Percentiles rank a stretch among this genome's conserved stretches.
Conservation (phyloP, 2,113 vertebrate genomes). For the Brachionichthys hirsutus region DNA sequence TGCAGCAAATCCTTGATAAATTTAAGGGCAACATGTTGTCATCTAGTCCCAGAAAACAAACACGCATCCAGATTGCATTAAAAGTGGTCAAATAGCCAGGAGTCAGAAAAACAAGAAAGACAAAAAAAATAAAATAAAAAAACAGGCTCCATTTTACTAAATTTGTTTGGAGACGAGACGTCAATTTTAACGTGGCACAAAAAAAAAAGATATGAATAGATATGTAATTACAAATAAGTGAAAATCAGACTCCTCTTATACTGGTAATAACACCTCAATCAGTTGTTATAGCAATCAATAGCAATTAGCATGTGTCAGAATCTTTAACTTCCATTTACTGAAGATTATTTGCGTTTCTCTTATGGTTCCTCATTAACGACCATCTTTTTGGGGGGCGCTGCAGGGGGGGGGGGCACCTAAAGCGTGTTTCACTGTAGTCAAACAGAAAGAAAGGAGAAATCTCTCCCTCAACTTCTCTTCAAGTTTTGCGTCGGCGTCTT, state of each 20-base stretch:
- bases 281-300: no score
- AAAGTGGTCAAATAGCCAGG: neutral
- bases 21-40: neutral
- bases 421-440: no score
- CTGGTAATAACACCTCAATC: no score
- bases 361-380: no score
- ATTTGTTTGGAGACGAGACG: neutral
- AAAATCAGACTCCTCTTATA: no score
- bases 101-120: neutral
- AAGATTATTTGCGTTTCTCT: no score
- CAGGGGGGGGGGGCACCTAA: no score
- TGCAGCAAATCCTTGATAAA: neutral
- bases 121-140: neutral
- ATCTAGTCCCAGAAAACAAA: neutral
- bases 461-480: neutral
- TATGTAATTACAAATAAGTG: no score
- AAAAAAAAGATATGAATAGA: no score
- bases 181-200: slow-evolving; percentile 1
- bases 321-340: no score
- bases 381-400: no score
- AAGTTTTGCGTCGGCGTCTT: slow-evolving; percentile 20
- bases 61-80: neutral
- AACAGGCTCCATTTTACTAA: neutral
- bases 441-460: neutral
- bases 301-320: no score